Percentiles rank a stretch among this genome's conserved stretches.
phyloP scores from a whole-genome alignment of 2,797 vertebrate genomes.

The Tokudaia tokunoshimensis region DNA sequence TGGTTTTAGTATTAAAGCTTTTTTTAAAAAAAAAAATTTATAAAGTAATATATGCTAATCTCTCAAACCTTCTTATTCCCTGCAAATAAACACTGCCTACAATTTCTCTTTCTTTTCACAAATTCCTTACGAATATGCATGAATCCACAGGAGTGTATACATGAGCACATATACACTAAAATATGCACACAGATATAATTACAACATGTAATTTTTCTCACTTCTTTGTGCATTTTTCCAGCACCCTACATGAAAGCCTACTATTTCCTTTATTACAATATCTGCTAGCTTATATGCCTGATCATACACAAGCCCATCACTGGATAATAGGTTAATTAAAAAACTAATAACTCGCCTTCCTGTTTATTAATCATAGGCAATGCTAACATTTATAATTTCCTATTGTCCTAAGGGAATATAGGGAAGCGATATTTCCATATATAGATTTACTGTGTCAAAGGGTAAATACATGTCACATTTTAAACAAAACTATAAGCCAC shows the following conservation, averaged over 20 bases:
- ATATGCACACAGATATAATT: background rate
- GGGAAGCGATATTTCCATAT: background rate
- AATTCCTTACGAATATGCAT: background rate
- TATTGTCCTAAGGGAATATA: background rate
- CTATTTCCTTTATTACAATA: background rate
- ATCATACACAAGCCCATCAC: background rate
- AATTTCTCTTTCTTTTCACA: conserved; percentile 18
- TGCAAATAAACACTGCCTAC: conserved; percentile 27
- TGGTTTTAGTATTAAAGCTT: background rate
- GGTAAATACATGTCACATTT: conserved; percentile 16
- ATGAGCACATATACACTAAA: background rate
- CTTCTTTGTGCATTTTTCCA: background rate
- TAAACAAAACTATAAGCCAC: background rate
- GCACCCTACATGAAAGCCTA: background rate
- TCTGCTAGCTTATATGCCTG: background rate
- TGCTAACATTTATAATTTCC: background rate
- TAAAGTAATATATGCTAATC: conserved; percentile 3
- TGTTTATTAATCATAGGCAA: conserved; percentile 9
- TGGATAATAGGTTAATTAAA: background rate
- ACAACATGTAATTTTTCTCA: background rate
- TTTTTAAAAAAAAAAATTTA: background rate
- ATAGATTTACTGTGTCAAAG: background rate
- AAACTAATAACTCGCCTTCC: background rate
- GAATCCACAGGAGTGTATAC: background rate
- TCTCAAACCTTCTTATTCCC: conserved; percentile 8